These are phyloP conservation scores for Phallusia fumigata DNA, from an alignment of 23 tunicate species.

Conservation along the genomic window DNA sequence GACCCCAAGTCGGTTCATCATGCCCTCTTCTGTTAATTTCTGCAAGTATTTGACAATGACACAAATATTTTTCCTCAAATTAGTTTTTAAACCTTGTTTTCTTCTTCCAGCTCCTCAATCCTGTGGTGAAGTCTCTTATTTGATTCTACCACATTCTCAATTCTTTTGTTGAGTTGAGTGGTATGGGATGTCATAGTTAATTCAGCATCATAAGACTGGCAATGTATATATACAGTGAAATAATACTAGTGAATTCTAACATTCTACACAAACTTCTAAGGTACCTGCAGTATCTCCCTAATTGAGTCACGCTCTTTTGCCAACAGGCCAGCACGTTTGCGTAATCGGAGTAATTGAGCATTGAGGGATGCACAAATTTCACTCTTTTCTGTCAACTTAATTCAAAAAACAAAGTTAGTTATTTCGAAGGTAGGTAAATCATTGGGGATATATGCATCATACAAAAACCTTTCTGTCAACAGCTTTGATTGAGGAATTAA, in stretches of 20 bases:
- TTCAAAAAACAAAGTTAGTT: not conserved
- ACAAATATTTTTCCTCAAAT: not conserved
- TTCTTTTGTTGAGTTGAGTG: conserved; percentile 60
- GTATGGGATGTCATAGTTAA: conserved; percentile 71
- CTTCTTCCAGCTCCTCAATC: conserved; percentile 43
- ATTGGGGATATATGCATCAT: not conserved
- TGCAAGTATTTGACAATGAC: not conserved
- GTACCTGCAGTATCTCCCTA: conserved; percentile 56
- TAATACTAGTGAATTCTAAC: not conserved
- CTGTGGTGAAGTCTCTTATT: conserved; percentile 49
- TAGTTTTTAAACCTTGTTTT: conserved; percentile 23
- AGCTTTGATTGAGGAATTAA: not conserved
- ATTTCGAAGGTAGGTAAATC: not conserved
- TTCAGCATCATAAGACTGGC: conserved; percentile 81
- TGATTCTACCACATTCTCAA: conserved; percentile 40
- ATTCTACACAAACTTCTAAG: not conserved
- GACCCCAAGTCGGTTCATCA: not conserved
- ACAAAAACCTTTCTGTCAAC: not conserved
- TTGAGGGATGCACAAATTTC: conserved; percentile 21
- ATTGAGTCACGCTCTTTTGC: conserved; percentile 64
- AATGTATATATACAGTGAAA: not conserved
- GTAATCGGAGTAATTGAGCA: conserved; percentile 45
- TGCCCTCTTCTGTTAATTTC: not conserved
- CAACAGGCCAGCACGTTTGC: conserved; percentile 35
- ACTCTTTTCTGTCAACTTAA: conserved; percentile 33